Evolutionary conservation across 2,888 invertebrate species (phyloP), one percentile per base, ranked within the genome.

Genomic region (Plebejus argus): DNA sequence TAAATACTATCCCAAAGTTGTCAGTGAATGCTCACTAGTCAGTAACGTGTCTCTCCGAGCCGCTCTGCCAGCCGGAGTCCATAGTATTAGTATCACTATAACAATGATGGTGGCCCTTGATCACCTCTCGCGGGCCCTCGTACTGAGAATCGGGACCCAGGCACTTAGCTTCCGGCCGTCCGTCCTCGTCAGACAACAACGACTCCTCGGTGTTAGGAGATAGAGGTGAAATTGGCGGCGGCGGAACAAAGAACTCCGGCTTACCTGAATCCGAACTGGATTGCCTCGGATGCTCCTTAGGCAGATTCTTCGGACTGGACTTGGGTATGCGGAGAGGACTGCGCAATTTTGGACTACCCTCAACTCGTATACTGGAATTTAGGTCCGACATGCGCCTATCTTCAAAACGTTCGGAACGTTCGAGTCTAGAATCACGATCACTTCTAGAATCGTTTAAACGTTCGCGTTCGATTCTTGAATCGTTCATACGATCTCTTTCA

Each of bases 61-160:
- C 96, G 82, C 95, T 96, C 80, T 96, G 96, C 96, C 96, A 96
- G 0, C 96, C 96, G 0, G 96, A 95, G 81, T 96, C 96, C 93
- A 96, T 95, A 0, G 96, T 96, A 70, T 95, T 95, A 0, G 95
- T 95, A 74, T 95, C 95, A 81, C 94, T 95, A 77, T 95, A 93
- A 71, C 95, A 95, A 79, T 95, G 95, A 78, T 94, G 94, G 33
- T 94, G 94, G 7, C 90, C 90, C 1, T 88, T 90, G 70, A 92
- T 91, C 0, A 85, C 88, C n/a, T 91, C 92, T 75, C 91, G 85
- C 0, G 91, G 88, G 0, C 91, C 88, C 80, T 94, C 90, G 81
- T 95, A 90, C 80, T 93, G 90, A 70, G 94, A 88, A 81, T 95
- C 90, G 15, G 94, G 90, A 3, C 91, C 90, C 12, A 91, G 81